phyloP scores from a whole-genome alignment of 2,113 vertebrate genomes.

The Nothoprocta pentlandii region DNA sequence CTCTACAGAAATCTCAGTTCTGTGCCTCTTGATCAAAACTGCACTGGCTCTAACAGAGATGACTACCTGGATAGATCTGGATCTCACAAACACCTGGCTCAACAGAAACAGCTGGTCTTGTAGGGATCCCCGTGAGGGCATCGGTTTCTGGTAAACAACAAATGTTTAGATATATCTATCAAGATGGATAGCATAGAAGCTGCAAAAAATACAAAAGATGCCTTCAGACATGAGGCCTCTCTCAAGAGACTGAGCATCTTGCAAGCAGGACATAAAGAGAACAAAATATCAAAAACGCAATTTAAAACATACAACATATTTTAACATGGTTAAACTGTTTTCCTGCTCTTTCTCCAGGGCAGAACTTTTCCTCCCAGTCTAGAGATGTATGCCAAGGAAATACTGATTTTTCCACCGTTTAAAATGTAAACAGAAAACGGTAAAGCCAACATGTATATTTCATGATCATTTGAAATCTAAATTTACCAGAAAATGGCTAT shows the following conservation, averaged over 20 bases:
- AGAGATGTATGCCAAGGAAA: not conserved
- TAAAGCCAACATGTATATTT: not conserved
- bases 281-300: not conserved
- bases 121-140: not conserved
- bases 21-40: not conserved
- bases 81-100: not conserved
- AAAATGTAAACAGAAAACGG: not conserved
- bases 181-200: not conserved
- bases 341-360: not conserved
- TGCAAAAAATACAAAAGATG: not conserved
- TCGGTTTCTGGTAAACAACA: not conserved
- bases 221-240: not conserved
- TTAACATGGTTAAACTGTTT: not conserved
- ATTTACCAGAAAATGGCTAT: not conserved
- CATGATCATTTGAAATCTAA: not conserved
- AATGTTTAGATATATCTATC: not conserved
- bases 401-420: not conserved
- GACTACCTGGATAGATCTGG: not conserved
- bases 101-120: not conserved
- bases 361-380: not conserved
- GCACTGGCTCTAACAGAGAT: too few relatives aligned
- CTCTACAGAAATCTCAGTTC: not conserved
- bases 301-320: not conserved
- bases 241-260: not conserved
- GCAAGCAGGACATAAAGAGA: not conserved